Conservation (phyloP, 2,113 vertebrate genomes). For the Strigops habroptila region DNA sequence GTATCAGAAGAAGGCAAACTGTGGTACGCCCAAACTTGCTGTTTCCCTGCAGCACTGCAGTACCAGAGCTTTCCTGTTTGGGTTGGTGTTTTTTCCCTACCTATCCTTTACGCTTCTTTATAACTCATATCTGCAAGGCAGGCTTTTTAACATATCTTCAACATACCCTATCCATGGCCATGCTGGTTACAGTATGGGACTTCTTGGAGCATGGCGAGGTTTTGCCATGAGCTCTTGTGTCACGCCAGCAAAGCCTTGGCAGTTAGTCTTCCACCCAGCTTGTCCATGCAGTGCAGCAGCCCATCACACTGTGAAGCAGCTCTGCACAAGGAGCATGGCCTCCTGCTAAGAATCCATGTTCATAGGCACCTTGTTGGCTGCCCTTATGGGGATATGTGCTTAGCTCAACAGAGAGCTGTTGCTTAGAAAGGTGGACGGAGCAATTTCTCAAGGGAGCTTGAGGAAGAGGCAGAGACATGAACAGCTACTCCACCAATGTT, state of each 20-base stretch:
- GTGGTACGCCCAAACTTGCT: background rate
- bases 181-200: background rate
- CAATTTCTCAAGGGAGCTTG: background rate
- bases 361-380: fast-evolving
- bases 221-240: background rate
- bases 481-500: background rate
- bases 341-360: background rate
- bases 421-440: background rate
- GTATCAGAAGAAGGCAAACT: background rate
- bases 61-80: background rate
- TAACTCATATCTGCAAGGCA: background rate
- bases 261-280: background rate
- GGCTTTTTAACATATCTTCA: background rate
- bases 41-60: background rate
- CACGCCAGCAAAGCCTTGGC: background rate
- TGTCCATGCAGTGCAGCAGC: background rate
- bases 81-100: background rate
- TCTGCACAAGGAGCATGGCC: background rate
- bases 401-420: background rate
- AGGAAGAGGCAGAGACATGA: background rate
- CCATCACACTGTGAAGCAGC: background rate
- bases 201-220: background rate
- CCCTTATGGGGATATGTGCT: fast-evolving
- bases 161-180: fast-evolving
- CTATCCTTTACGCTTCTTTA: background rate